Evolutionary conservation across 2,113 vertebrate species (phyloP), one percentile per base, ranked within the genome.

Genomic region (Pseudonaja textilis): DNA sequence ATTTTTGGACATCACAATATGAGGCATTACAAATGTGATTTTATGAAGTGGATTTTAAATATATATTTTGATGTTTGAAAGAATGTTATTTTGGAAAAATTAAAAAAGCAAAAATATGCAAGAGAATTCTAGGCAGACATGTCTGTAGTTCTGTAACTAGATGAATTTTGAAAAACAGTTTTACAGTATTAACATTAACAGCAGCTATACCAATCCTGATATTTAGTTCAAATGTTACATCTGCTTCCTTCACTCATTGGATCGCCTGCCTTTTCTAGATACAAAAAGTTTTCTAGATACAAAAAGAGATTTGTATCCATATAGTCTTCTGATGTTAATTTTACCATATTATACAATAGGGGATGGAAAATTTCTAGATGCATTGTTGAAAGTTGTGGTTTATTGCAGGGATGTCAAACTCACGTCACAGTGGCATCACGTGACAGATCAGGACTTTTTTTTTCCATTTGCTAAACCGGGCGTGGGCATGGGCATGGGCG

Each of bases 401-500:
- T 85, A 26, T 54, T 90, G 5, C 50, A 52, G 50, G 50, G 50
- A 1, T 52, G 50, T 52, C 50, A 52, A 52, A 52, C 50, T 52
- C 50, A 12, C 0, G 2, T 52, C 50, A 52, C 50, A 12, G 50
- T 52, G 50, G 50, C 50, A 52, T 52, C 50, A 52, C 50, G 2
- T 52, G 50, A 52, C 50, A 12, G 11, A 52, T 52, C 50, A 12
- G 50, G 50, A 52, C 10, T 52, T 52, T 52, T 50, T 47, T 52
- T 52, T 12, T 3, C 50, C 50, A 52, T 12, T 52, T 52, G 10
- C 50, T 52, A 52, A 52, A 52, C 50, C 2, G 50, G 50, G 50
- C 2, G 0, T 52, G 50, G 10, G 11, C 10, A 0, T 52, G 50
- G 50, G 50, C 2, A 0, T 52, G 50, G 10, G 11, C 10, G 0